Evolutionary conservation across 1,140 invertebrate genomes (phyloP), one percentile per base, ranked within the genome.

Genomic region (Rhopalosiphum padi): DNA sequence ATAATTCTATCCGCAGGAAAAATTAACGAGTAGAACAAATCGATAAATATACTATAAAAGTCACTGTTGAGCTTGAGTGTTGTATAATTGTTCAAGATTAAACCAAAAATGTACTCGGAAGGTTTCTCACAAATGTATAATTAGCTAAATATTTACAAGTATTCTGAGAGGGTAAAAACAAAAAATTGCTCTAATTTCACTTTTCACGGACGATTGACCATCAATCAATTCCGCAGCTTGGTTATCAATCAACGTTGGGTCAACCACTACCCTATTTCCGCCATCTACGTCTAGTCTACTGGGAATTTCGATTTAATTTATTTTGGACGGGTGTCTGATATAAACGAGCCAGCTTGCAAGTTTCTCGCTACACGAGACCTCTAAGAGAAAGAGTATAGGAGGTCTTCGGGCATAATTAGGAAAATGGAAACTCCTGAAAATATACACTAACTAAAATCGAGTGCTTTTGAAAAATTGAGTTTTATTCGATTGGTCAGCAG

Each of bases 231-330:
- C 46, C 25, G 22, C 21, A 41, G 48, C 48, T 85, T 51, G 91
- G 91, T 93, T 93, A 93, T 93, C 91, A 93, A 93, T 93, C 91
- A 93, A 93, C 91, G 91, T 86, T 93, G 91, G 77, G 82, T 83
- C 82, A 41, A 90, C 77, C 35, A 51, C 77, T 85, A 85, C 43
- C 90, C 60, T 46, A n/a, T 48, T 22, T 77, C 68, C 91, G 35
- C 91, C n/a, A 51, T 48, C 35, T 41, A 35, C 25, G 88, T 60
- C 51, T 89, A 46, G 91, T 53, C 91, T 92, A 53, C 35, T 43
- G 77, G 48, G 91, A 92, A 93, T 85, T 93, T 93, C 91, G 91
- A 93, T 93, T 93, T 93, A 93, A 93, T 93, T 93, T 93, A 93
- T 93, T 93, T 93, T 51, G 37, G 91, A 86, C 91, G 91, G 91